Evolutionary conservation across 2,797 vertebrate genomes (phyloP).

Genomic region (Poeciliopsis presidionis): DNA sequence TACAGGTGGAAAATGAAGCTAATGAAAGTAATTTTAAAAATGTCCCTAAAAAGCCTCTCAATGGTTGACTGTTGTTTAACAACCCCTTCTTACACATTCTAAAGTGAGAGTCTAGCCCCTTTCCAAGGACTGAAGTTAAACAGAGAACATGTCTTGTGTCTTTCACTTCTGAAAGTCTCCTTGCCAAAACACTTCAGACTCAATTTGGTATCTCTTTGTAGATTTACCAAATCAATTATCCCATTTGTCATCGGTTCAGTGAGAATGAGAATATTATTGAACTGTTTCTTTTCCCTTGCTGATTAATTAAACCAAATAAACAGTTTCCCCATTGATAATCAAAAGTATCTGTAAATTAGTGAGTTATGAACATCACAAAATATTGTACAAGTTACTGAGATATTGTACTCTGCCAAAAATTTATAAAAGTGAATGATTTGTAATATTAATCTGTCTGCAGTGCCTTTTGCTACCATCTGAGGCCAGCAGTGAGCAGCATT

Average conservation of each 20-base stretch:
- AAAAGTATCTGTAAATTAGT: neutral
- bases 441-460: neutral
- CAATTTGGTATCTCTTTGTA: neutral
- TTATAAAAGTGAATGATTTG: neutral
- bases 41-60: neutral
- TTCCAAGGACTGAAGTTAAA: neutral
- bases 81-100: neutral
- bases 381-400: neutral
- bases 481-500: slow-evolving; percentile 8
- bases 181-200: neutral
- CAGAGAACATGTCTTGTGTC: neutral
- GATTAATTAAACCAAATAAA: neutral
- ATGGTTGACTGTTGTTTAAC: neutral
- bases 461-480: slow-evolving; percentile 13
- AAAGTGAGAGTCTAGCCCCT: neutral
- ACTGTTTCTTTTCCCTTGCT: neutral
- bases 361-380: neutral
- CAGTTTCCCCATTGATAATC: neutral
- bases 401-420: neutral
- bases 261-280: neutral
- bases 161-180: neutral
- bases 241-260: neutral
- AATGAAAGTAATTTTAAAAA: neutral
- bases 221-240: neutral
- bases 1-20: neutral